Evolutionary conservation across 2,797 vertebrate genomes (phyloP), one percentile per base, ranked within the genome.

Genomic region (Lagodon rhomboides): DNA sequence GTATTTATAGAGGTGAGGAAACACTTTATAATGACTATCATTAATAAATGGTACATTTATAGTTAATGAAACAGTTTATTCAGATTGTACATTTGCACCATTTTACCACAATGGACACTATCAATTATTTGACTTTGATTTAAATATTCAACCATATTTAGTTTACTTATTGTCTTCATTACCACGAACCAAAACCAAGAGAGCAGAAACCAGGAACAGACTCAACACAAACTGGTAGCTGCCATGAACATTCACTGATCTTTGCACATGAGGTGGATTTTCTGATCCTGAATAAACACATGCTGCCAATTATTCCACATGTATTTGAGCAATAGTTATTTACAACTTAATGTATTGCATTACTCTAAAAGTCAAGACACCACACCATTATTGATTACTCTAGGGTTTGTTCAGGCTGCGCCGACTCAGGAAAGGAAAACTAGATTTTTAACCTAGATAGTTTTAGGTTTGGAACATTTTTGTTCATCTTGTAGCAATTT

Each of bases 231-330:
- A 22, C 18, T 18, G 18, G 44, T 2, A 20, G 27, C 17, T 17
- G 34, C 34, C 34, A 38, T 9, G 34, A 38, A 38, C 34, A 9
- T 10, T 38, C 12, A 59, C 12, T 41, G 17, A 38, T 59, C 17
- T 3, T n/a, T 59, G 18, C 56, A 59, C 15, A 17, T 17, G 18
- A 4, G 17, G 54, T 55, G 23, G 22, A 25, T 27, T 9, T 27
- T 55, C 13, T 55, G 53, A n/a, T 50, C 16, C 22, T 72, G 10
- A 41, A 76, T 20, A 59, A 66, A 59, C 9, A 59, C 44, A 43
- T 17, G 22, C 46, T n/a, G 30, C n/a, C 20, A 38, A 4, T 74
- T 56, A 22, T 54, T 25, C 49, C n/a, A n/a, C 30, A 47, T 46
- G 12, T 46, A 30, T 46, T 16, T 46, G 12, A 64, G 10, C 3